phyloP scores from a whole-genome alignment of 2,113 vertebrate species.

The Forbesichthys agassizii region DNA sequence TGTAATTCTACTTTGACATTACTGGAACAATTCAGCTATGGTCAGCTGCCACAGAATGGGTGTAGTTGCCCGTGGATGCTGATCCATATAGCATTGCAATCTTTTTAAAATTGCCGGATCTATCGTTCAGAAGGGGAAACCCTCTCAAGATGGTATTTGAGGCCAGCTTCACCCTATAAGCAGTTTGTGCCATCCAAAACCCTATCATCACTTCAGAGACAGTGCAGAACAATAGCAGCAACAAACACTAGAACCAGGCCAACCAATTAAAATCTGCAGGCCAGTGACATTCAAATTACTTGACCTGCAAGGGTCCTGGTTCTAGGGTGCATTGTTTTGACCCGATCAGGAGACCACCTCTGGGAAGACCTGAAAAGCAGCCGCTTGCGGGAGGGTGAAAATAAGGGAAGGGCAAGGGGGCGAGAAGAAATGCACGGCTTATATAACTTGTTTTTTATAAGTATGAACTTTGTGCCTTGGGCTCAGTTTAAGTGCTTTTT shows the following conservation, averaged over 20 bases:
- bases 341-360: background rate
- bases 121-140: too few species aligned
- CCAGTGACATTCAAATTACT: slow-evolving; percentile 31
- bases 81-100: too few species aligned
- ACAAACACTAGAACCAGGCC: background rate
- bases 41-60: too few species aligned
- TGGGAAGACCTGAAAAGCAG: background rate
- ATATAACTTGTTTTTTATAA: slow-evolving; percentile 4
- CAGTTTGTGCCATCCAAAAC: too few species aligned
- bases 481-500: slow-evolving; percentile 7
- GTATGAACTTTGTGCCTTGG: slow-evolving; percentile 14
- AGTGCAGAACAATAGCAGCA: too few species aligned
- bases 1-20: too few species aligned
- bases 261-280: slow-evolving; percentile 16
- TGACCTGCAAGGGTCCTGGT: slow-evolving; percentile 29
- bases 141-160: too few species aligned
- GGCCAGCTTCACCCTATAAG: too few species aligned
- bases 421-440: background rate
- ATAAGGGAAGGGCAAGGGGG: background rate
- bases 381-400: background rate
- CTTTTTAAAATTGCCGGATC: too few species aligned
- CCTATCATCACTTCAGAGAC: too few species aligned
- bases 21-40: too few species aligned
- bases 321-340: slow-evolving; percentile 4
- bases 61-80: too few species aligned